Percentiles rank a stretch among this genome's conserved stretches.
phyloP scores from a whole-genome alignment of 2,888 invertebrate genomes.

The Chaetogeoica ovagalla region DNA sequence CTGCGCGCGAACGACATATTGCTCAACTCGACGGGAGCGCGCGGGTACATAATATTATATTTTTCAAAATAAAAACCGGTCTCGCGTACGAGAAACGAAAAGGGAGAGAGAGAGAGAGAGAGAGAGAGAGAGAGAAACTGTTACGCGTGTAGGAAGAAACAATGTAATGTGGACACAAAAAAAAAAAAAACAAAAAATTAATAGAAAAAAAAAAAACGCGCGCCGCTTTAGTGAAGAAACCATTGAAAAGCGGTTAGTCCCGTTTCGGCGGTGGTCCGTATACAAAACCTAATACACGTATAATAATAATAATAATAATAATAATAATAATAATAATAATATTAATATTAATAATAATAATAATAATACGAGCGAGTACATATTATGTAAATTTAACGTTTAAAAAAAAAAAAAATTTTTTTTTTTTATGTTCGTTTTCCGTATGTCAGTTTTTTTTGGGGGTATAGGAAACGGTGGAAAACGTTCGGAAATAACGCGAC shows the following conservation, averaged over 20 bases:
- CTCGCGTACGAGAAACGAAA: conserved; percentile 22
- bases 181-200: conserved; percentile 35
- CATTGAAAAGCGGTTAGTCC: conserved; percentile 51
- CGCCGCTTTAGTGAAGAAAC: conserved; percentile 37
- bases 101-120: neutral
- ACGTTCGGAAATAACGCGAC: too few species aligned
- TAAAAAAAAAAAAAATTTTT: too few species aligned
- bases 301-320: too few species aligned
- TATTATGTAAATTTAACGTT: too few species aligned
- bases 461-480: too few species aligned
- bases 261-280: conserved; percentile 36
- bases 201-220: conserved; percentile 21
- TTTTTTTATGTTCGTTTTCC: too few species aligned
- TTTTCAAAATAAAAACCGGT: conserved; percentile 23
- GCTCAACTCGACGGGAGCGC: conserved; percentile 1
- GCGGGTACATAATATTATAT: too few species aligned
- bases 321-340: too few species aligned
- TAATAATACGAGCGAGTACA: too few species aligned
- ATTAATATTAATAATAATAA: too few species aligned
- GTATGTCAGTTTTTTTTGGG: too few species aligned
- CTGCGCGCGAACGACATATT: neutral
- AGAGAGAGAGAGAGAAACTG: neutral
- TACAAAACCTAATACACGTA: neutral
- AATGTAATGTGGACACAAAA: conserved; percentile 35
- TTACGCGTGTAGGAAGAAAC: conserved; percentile 22